These are phyloP conservation scores for Hylaeus anthracinus DNA, from an alignment of 1,140 invertebrate genomes.

Conservation along the genomic window DNA sequence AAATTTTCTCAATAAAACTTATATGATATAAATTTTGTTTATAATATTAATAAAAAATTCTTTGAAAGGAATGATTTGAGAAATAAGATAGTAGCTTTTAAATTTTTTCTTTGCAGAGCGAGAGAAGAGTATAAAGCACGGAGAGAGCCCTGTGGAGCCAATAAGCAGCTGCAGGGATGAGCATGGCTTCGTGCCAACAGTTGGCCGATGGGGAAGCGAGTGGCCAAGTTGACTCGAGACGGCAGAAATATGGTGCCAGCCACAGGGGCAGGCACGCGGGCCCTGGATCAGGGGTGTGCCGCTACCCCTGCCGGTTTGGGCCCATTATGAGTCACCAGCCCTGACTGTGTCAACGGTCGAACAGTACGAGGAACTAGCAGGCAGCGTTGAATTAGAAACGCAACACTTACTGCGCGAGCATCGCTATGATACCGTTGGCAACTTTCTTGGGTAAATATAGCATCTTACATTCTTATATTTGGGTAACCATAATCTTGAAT, in stretches of 20 bases:
- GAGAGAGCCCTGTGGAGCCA: conserved; percentile 82
- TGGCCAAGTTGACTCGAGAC: conserved; percentile 96
- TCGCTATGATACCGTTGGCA: conserved; percentile 93
- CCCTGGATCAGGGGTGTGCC: conserved; percentile 80
- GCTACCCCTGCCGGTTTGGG: conserved; percentile 80
- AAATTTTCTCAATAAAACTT: no score
- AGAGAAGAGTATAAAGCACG: conserved; percentile 81
- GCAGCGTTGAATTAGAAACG: conserved; percentile 87
- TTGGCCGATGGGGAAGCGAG: conserved; percentile 92
- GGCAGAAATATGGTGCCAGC: conserved; percentile 81
- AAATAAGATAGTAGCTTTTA: not conserved
- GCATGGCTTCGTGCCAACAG: conserved; percentile 86
- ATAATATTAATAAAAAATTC: not conserved
- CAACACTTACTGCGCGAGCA: conserved; percentile 89
- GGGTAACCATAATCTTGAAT: not conserved
- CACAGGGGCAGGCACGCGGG: conserved; percentile 80
- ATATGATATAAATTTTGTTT: no score
- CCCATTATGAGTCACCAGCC: conserved; percentile 79
- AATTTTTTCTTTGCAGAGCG: conserved; percentile 73
- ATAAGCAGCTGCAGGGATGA: conserved; percentile 84
- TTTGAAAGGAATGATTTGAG: no score
- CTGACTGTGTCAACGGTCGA: conserved; percentile 83
- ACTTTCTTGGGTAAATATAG: conserved; percentile 85
- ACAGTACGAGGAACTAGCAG: conserved; percentile 90
- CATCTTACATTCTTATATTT: not conserved